A percentile compares a stretch with the other conserved stretches of the same genome.
Conservation (phyloP, 2,113 vertebrate genomes). For the Corythornis cristatus region DNA sequence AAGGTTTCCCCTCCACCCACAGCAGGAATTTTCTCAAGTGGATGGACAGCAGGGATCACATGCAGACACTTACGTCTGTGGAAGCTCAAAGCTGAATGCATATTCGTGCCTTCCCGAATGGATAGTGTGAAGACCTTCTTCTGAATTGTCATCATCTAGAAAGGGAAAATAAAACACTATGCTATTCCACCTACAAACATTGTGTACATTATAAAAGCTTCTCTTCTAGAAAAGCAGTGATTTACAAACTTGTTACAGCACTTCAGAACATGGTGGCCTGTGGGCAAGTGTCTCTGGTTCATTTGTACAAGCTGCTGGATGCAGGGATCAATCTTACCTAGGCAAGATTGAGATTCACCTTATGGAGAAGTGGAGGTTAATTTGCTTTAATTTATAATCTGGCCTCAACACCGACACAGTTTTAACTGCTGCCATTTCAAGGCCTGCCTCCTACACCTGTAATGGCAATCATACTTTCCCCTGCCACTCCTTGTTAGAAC, state of each 20-base stretch:
- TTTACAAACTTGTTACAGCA: background rate
- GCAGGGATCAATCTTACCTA: background rate
- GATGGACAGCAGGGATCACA: background rate
- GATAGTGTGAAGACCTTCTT: constrained; percentile 95
- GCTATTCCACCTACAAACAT: background rate
- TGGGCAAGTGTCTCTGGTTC: background rate
- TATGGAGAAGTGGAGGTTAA: background rate
- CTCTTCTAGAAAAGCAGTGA: background rate
- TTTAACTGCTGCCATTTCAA: constrained; percentile 9
- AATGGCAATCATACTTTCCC: background rate
- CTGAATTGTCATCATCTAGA: constrained; percentile 95
- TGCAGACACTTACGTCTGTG: constrained; percentile 91
- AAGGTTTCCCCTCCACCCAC: constrained; percentile 69
- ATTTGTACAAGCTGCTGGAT: accelerated
- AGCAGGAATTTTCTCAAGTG: background rate
- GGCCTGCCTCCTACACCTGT: background rate
- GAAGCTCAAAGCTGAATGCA: constrained; percentile 99
- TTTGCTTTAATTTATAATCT: background rate
- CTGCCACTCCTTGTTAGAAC: background rate
- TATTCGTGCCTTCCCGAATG: constrained; percentile 98
- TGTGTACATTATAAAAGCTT: background rate
- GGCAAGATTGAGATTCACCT: accelerated
- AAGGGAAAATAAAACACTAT: background rate
- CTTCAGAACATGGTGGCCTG: accelerated
- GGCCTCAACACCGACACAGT: background rate